phyloP scores from a whole-genome alignment of 2,888 invertebrate genomes.

The Parapristionchus giblindavisi region DNA sequence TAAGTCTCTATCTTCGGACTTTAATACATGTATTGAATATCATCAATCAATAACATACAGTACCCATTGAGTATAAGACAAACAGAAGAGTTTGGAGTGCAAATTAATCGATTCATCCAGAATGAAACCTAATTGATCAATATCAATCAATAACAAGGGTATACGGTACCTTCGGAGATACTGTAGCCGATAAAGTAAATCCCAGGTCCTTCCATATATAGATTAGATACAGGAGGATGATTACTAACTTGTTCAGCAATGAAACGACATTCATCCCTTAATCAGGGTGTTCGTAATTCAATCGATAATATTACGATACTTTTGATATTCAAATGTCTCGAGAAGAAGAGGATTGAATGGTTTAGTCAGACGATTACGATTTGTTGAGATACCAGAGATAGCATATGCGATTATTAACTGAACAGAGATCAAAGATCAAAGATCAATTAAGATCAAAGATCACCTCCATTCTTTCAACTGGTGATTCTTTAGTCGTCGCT shows the following conservation, averaged over 20 bases:
- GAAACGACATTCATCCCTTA: slow-evolving; percentile 62
- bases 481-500: slow-evolving; percentile 82
- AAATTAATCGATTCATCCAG: slow-evolving; percentile 93
- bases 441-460: not conserved
- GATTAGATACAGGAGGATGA: slow-evolving; percentile 94
- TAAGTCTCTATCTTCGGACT: slow-evolving; percentile 81
- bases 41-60: not conserved
- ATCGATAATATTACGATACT: slow-evolving; percentile 71
- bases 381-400: slow-evolving; percentile 89
- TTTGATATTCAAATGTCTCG: slow-evolving; percentile 86
- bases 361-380: slow-evolving; percentile 93
- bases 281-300: slow-evolving; percentile 2
- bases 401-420: slow-evolving; percentile 86
- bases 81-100: slow-evolving; percentile 85
- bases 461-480: slow-evolving; percentile 84
- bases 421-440: slow-evolving; percentile 55
- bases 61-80: slow-evolving; percentile 68
- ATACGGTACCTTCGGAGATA: slow-evolving; percentile 31
- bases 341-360: slow-evolving; percentile 95
- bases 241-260: slow-evolving; percentile 78
- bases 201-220: slow-evolving; percentile 83
- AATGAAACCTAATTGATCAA: slow-evolving; percentile 88
- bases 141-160: slow-evolving; percentile 82
- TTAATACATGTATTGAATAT: too few species aligned
- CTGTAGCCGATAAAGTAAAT: slow-evolving; percentile 15